These are phyloP conservation scores for Phoebastria nigripes DNA, from an alignment of 2,797 vertebrate genomes.

Conservation along the genomic window DNA sequence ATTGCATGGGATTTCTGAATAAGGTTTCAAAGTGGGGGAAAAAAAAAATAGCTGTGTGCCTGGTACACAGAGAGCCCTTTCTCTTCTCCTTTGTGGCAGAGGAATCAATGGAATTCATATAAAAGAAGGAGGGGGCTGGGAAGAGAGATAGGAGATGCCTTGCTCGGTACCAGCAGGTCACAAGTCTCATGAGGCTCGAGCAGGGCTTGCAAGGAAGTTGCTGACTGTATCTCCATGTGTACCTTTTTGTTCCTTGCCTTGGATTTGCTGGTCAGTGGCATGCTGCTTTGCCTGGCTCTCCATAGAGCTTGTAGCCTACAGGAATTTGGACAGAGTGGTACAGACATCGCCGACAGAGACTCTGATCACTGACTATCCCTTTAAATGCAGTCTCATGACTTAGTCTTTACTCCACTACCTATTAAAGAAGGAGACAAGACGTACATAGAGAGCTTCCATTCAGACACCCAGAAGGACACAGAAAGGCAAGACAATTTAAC, in stretches of 20 bases:
- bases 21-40: conserved; percentile 25
- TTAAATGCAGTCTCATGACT: conserved; percentile 87
- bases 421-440: conserved; percentile 68
- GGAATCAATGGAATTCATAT: conserved; percentile 74
- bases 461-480: conserved; percentile 45
- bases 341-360: conserved; percentile 90
- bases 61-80: conserved; percentile 70
- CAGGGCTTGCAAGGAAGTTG: conserved; percentile 45
- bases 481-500: conserved; percentile 39
- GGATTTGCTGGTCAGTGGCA: conserved; percentile 84
- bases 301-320: conserved; percentile 80
- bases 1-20: conserved; percentile 51
- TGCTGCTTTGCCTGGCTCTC: conserved; percentile 87
- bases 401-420: conserved; percentile 72
- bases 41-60: conserved; percentile 56
- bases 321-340: conserved; percentile 89
- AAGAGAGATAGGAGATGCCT: conserved; percentile 68
- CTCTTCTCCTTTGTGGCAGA: conserved; percentile 46
- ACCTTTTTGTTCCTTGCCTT: conserved; percentile 70
- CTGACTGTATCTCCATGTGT: conserved; percentile 68
- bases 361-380: conserved; percentile 79
- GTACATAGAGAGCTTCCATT: conserved; percentile 37
- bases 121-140: conserved; percentile 52
- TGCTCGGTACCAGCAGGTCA: conserved; percentile 70
- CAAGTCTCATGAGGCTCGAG: conserved; percentile 62